These are phyloP conservation scores for Taxidea taxus DNA, from an alignment of 2,113 vertebrate genomes.

Conservation along the genomic window DNA sequence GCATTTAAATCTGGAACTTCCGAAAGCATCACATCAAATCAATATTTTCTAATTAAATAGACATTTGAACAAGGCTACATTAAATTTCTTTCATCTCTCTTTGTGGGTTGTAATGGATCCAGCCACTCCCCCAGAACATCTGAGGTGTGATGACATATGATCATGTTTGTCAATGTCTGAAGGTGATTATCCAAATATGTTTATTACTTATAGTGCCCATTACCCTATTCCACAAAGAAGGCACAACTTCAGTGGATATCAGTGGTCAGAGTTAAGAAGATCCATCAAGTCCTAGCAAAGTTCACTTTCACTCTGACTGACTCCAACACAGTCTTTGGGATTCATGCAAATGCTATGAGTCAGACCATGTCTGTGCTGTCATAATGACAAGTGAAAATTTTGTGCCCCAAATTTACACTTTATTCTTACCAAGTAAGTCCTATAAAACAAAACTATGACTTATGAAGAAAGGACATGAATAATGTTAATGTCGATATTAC, in stretches of 20 bases:
- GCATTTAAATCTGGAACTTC: slow-evolving; percentile 2
- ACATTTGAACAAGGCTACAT: not conserved
- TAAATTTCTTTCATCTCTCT: not conserved
- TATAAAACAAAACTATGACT: not conserved
- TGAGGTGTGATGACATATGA: not conserved
- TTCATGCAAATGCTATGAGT: not conserved
- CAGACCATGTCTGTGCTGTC: not conserved
- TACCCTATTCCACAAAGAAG: not conserved
- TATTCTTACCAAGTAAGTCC: not conserved
- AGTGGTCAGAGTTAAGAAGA: not conserved
- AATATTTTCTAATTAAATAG: slow-evolving; percentile 4
- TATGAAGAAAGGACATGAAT: not conserved
- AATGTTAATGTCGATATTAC: not conserved
- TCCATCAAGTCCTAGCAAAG: not conserved
- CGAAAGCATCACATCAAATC: not conserved
- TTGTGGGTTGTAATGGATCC: not conserved
- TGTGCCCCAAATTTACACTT: not conserved
- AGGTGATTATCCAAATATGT: slow-evolving; percentile 14
- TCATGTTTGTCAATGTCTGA: not conserved
- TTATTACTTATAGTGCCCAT: not conserved
- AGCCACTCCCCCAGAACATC: not conserved
- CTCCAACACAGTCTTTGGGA: not conserved
- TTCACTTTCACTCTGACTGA: not conserved
- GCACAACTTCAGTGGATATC: not conserved
- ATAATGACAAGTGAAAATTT: not conserved